Evolutionary conservation across 1,140 invertebrate species (phyloP), one percentile per base, ranked within the genome.

Genomic region (Pseudomyrmex sp.): DNA sequence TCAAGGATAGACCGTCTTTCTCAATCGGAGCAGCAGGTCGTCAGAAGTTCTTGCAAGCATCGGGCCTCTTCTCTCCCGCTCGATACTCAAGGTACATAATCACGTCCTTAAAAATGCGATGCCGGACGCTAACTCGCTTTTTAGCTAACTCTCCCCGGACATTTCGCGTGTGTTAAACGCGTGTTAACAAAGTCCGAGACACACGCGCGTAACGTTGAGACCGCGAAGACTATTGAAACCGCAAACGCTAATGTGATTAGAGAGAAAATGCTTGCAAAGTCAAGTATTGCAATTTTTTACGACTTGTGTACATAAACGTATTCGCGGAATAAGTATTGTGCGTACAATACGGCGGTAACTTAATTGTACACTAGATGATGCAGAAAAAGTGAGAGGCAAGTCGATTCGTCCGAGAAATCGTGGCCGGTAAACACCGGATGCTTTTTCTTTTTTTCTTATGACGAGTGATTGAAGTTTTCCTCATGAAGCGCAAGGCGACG

Each of bases 1-100:
- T 88, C 86, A 88, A 87, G 85, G 86, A 35, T 84, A 80, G 84
- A 87, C 86, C 59, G 72, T 72, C 79, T 86, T 52, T 84, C 63
- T 48, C 63, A 35, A 74, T 76, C 48, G 77, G 62, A 69, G 70
- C 18, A 85, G 66, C 85, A 48, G 70, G 63, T 70, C 84, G 72
- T 85, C 77, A 44, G 65, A 75, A 26, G 48, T 76, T 72, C 77
- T 83, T 75, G 48, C 74, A 56, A 73, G 75, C 15, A 35, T n/a
- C 56, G 48, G 58, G 1, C 5, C 35, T 35, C 85, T 83, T 86
- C 77, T 76, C 85, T 54, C 50, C 48, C 52, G 58, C 70, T 59
- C 66, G 20, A 13, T 52, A 52, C 50, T 58, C 54, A 18, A 63
- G 20, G 20, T 66, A 62, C 62, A 35, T 35, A 46, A 72, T 74